Percentiles rank a stretch among this genome's conserved stretches.
These are phyloP conservation scores for Pecten maximus DNA, from an alignment of 2,888 invertebrate species.

Conservation along the genomic window DNA sequence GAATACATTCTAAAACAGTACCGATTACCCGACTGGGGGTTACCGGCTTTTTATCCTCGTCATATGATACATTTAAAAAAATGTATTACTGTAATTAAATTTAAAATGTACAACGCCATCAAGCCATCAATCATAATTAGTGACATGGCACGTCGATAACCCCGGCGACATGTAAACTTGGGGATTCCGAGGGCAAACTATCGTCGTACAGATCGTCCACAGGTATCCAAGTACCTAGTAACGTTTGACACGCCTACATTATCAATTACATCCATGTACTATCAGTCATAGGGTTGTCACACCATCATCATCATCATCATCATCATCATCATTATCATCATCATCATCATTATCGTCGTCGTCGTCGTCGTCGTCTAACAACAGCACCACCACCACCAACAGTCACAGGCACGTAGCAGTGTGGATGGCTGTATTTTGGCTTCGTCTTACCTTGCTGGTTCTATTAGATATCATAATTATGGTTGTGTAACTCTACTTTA, in stretches of 20 bases:
- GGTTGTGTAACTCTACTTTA: neutral
- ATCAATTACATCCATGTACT: neutral
- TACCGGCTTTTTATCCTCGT: neutral
- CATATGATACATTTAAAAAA: neutral
- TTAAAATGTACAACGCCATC: neutral
- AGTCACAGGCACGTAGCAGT: too few relatives aligned
- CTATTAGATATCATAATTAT: too few relatives aligned
- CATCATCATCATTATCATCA: neutral
- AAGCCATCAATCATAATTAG: conserved; percentile 26
- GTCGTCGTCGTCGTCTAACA: neutral
- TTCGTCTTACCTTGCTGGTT: too few relatives aligned
- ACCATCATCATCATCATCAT: neutral
- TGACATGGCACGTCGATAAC: neutral
- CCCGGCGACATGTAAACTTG: neutral
- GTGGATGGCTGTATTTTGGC: too few relatives aligned
- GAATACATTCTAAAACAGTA: neutral
- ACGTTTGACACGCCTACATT: neutral
- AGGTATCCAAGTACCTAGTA: neutral
- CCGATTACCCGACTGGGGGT: neutral
- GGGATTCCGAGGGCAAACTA: neutral
- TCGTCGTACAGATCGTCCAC: neutral
- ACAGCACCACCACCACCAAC: too few relatives aligned
- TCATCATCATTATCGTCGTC: neutral
- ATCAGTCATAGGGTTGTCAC: neutral
- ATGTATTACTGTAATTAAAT: neutral